Base-by-base conservation (phyloP, 2,797 vertebrate genomes). In the Liparis tanakae region DNA sequence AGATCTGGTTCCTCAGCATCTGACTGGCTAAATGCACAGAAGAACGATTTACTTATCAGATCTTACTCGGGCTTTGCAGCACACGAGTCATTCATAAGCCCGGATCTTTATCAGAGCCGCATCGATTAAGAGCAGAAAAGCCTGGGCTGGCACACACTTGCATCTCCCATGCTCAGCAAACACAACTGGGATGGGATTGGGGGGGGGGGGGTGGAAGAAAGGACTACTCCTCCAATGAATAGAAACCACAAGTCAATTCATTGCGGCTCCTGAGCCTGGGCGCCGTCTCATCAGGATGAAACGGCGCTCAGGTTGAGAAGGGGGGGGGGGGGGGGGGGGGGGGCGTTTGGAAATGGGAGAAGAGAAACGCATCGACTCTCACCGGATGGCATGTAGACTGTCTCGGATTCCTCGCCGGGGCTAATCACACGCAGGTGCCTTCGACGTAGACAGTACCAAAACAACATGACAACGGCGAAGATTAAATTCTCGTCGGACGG, bases 21-120 rank as follows among this genome's bases (percentile, higher is more conserved):
- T 72, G 59, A 12, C 67, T 33, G 48, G 51, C 72, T 79, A 59
- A 78, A 79, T 78, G 84, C 87, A 89, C 82, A 84, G 75, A 79
- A 74, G 81, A 87, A 80, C 51, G 76, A 89, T 87, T 89, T 75
- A 78, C 85, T 91, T 92, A 92, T 93, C 91, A 89, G 92, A 91
- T 93, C 68, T 79, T 87, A 88, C 84, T 79, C 79, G 1, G 89
- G 89, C 89, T 81, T 71, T 8, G 10, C 80, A 20, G 79, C 62
- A 34, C 69, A 48, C 71, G 44, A 89, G 77, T 82, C 58, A 67
- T 83, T 90, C 74, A 33, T 82, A 87, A 85, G 80, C 81, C 76
- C 0, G 66, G 82, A 87, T 90, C 86, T 91, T 92, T 93, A 93
- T 93, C 91, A 81, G 85, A 88, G 85, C 85, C 61, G 53, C 91